phyloP scores from a whole-genome alignment of 53 echinoderm and acorn worm genomes.

The Paracentrotus lividus region DNA sequence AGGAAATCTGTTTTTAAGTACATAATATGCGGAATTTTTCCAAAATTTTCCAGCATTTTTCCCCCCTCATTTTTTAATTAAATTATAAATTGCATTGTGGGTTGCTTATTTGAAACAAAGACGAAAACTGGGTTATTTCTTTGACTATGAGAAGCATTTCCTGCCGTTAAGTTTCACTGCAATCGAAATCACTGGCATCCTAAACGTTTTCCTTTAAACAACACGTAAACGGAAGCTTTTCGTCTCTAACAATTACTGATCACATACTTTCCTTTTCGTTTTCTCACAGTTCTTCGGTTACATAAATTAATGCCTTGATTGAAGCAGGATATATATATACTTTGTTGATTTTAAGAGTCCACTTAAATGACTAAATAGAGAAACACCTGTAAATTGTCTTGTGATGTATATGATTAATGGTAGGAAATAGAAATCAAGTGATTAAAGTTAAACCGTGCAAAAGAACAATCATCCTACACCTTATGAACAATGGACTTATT shows the following conservation, averaged over 20 bases:
- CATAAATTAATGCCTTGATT: background rate
- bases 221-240: slow-evolving; percentile 66
- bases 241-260: background rate
- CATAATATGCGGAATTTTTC: too few relatives aligned
- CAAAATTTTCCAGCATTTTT: too few relatives aligned
- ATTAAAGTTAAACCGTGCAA: background rate
- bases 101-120: background rate
- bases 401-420: slow-evolving; percentile 11
- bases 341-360: slow-evolving; percentile 15
- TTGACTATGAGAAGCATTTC: slow-evolving; percentile 7
- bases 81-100: background rate
- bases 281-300: slow-evolving; percentile 43
- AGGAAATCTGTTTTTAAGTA: too few relatives aligned
- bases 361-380: background rate
- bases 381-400: slow-evolving; percentile 16
- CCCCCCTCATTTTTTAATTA: too few relatives aligned
- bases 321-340: slow-evolving; percentile 18
- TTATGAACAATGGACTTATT: background rate
- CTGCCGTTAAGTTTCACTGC: slow-evolving; percentile 48
- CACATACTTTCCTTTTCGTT: slow-evolving; percentile 13
- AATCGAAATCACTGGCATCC: slow-evolving; percentile 39
- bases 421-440: background rate
- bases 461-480: background rate
- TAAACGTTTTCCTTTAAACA: slow-evolving; percentile 28
- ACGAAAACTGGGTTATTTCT: background rate